A percentile compares a stretch with the other conserved stretches of the same genome.
These are phyloP conservation scores for Sylvietta virens DNA, from an alignment of 2,113 vertebrate genomes.

Conservation along the genomic window DNA sequence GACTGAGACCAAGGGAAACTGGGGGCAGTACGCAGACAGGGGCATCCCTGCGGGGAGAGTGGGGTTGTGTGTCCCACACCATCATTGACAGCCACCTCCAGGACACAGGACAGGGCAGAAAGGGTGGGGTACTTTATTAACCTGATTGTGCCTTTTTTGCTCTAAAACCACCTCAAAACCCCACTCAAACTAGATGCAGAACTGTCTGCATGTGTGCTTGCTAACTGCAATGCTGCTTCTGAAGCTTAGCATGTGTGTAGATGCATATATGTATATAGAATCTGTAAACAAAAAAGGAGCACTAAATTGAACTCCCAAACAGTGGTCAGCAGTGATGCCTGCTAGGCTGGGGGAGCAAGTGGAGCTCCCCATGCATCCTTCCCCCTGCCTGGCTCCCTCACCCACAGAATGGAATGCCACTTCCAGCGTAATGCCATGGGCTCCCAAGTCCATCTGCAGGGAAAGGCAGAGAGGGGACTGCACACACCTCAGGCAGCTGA, in stretches of 20 bases:
- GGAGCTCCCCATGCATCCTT: neutral
- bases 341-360: neutral
- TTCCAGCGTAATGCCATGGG: fast-evolving
- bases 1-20: neutral
- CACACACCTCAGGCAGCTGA: neutral
- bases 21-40: fast-evolving
- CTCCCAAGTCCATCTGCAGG: neutral
- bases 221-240: neutral
- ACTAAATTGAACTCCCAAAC: neutral
- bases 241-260: neutral
- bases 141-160: neutral
- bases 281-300: neutral
- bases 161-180: neutral
- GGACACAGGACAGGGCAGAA: neutral
- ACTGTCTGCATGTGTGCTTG: neutral
- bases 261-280: neutral
- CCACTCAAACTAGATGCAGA: neutral
- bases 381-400: neutral
- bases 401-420: neutral
- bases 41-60: neutral
- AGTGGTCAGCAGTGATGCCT: neutral
- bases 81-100: fast-evolving
- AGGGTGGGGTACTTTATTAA: neutral
- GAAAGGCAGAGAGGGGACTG: neutral
- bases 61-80: neutral